phyloP scores from a whole-genome alignment of 2,113 vertebrate genomes.

The Gymnorhina tibicen region DNA sequence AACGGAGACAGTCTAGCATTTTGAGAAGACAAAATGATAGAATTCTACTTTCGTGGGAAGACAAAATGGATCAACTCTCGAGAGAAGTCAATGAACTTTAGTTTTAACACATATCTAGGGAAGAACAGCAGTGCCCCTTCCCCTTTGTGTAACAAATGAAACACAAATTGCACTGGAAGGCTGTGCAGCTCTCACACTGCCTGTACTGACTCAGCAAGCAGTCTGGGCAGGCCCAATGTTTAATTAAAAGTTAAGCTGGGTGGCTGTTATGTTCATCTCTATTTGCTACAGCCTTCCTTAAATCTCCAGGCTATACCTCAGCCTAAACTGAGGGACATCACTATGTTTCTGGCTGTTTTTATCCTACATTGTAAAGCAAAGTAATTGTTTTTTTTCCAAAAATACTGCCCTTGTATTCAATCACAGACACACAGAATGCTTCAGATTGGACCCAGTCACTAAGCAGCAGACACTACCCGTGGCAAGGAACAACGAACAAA shows the following conservation, averaged over 20 bases:
- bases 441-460: background rate
- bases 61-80: background rate
- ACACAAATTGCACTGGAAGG: background rate
- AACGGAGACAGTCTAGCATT: background rate
- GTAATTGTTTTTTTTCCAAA: background rate
- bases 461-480: background rate
- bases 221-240: background rate
- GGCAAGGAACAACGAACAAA: background rate
- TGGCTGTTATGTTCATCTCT: background rate
- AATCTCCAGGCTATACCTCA: background rate
- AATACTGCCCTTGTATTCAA: background rate
- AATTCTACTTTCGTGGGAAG: background rate
- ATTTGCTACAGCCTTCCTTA: background rate
- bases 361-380: background rate
- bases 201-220: background rate
- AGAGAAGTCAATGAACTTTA: background rate
- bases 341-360: background rate
- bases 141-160: background rate
- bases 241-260: background rate
- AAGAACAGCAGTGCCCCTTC: background rate
- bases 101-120: background rate
- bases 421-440: rapidly evolving
- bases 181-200: background rate
- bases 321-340: background rate
- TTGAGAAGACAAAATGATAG: background rate